phyloP scores from a whole-genome alignment of 2,113 vertebrate species.

The Addax nasomaculatus region DNA sequence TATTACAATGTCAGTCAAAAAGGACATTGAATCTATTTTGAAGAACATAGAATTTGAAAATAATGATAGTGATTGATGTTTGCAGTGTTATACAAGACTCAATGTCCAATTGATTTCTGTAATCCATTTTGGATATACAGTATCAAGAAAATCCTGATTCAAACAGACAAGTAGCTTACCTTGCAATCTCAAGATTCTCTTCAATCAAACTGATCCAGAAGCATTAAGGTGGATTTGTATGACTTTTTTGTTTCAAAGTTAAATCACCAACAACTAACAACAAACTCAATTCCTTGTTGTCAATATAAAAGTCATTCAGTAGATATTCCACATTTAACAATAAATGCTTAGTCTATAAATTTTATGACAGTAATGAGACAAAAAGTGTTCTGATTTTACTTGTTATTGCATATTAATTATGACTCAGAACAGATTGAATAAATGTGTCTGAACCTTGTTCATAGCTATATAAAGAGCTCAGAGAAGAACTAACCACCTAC shows the following conservation, averaged over 20 bases:
- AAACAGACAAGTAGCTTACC: conserved; percentile 23
- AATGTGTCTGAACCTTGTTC: neutral
- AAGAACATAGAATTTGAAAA: neutral
- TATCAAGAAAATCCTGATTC: conserved; percentile 37
- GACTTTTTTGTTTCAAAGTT: conserved; percentile 10
- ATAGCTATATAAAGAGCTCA: neutral
- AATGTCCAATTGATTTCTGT: conserved; percentile 12
- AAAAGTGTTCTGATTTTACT: neutral
- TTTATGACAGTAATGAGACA: neutral
- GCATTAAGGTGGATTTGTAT: conserved; percentile 2
- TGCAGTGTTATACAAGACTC: neutral
- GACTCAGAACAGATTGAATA: neutral
- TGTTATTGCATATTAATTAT: neutral
- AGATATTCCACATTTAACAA: neutral
- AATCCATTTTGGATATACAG: conserved; percentile 30
- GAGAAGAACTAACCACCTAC: neutral
- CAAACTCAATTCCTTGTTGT: neutral
- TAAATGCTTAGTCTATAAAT: neutral
- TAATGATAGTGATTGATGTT: neutral
- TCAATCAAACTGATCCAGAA: conserved; percentile 9
- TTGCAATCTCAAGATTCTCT: conserved; percentile 14
- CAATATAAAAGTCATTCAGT: conserved; percentile 6
- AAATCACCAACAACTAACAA: neutral
- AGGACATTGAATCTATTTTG: neutral
- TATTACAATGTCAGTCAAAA: neutral